Evolutionary conservation across 2,113 vertebrate genomes (phyloP), one percentile per base, ranked within the genome.

Genomic region (Thryonomys swinderianus): DNA sequence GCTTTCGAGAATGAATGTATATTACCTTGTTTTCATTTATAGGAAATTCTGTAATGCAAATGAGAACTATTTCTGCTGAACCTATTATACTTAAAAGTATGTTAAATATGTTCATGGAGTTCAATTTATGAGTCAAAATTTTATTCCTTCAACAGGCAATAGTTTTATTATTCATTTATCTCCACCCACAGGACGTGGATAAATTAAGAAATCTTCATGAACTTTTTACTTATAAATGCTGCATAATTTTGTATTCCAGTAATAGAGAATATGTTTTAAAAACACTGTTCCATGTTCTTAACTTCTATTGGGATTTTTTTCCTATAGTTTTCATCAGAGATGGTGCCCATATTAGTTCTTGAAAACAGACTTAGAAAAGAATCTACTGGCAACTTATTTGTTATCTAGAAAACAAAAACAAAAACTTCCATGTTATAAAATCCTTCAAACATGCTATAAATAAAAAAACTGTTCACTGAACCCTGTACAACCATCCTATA

Each of bases 151-250:
- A 91, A 95, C 69, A 97, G 87, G 85, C 95, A 96, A 62, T 78
- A 66, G 90, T 95, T 96, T 96, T 94, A 94, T 97, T 97, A 97
- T 96, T 97, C 95, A 96, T 97, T 94, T 96, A 96, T 91, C 83
- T 90, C 94, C 96, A 96, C 96, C 95, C 94, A 96, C 94, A 96
- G 94, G 94, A 96, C 84, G 94, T 37, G 55, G 83, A 86, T 95
- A 89, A 97, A 96, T 95, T 97, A 96, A 96, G 94, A 89, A 45
- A 95, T 86, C 59, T 93, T 96, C 74, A 92, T 96, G 91, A 96
- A 95, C 82, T 97, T 97, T 83, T 93, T 96, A 95, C 83, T 95
- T 96, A 96, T 89, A 97, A 97, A 95, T 91, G 51, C 66, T 96
- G 89, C 89, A 94, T 91, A 92, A 96, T 96, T 97, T 96, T 83